Percentiles rank a stretch among this genome's conserved stretches.
phyloP scores from a whole-genome alignment of 2,113 vertebrate species.

The Chionis minor region DNA sequence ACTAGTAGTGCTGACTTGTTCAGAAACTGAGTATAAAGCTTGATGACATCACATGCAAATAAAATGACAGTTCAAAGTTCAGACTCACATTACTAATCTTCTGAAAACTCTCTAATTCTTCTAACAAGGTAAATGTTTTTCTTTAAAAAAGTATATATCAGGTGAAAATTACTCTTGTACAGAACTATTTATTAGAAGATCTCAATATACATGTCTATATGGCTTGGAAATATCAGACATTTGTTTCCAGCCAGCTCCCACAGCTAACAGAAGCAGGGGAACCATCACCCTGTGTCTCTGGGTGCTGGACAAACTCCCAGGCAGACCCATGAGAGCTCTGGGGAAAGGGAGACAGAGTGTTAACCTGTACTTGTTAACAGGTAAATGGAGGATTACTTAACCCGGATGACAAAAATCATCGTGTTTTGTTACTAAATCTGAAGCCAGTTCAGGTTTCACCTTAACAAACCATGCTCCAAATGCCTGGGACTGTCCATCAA shows the following conservation, averaged over 20 bases:
- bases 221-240: rapidly evolving
- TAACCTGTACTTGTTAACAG: not conserved
- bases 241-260: not conserved
- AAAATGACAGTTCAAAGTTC: not conserved
- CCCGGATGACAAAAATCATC: rapidly evolving
- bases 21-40: not conserved
- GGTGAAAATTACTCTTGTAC: not conserved
- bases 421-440: not conserved
- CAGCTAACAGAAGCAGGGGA: not conserved
- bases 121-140: not conserved
- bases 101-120: not conserved
- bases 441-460: not conserved
- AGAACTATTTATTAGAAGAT: not conserved
- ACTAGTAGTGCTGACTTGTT: not conserved
- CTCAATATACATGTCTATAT: not conserved
- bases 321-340: too few relatives aligned
- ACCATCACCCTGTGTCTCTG: rapidly evolving
- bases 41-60: not conserved
- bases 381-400: not conserved
- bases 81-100: not conserved
- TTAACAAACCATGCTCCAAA: not conserved
- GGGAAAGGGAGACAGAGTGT: not conserved
- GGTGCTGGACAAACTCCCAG: not conserved
- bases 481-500: not conserved
- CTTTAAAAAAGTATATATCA: not conserved